Conservation (phyloP, 2,113 vertebrate genomes). For the Rhineura floridana region DNA sequence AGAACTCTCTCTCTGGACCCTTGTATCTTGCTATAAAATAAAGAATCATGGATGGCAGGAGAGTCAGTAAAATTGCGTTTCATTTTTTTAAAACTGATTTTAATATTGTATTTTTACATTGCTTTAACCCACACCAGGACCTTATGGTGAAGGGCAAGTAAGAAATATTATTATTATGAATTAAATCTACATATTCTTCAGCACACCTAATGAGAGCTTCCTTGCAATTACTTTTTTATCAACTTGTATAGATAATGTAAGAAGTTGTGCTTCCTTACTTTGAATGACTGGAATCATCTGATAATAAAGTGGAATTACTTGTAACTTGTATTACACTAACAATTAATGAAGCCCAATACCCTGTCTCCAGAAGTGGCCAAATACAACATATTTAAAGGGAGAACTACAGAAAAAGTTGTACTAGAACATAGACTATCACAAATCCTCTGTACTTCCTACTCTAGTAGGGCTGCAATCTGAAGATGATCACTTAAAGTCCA, state of each 20-base stretch:
- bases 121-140: too few relatives aligned
- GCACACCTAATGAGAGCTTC: background rate
- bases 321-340: background rate
- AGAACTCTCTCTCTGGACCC: background rate
- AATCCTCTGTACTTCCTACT: background rate
- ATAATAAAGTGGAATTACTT: background rate
- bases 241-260: background rate
- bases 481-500: background rate
- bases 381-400: background rate
- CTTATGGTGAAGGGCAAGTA: too few relatives aligned
- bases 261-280: background rate
- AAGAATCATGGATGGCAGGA: background rate
- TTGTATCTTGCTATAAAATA: background rate
- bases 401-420: background rate
- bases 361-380: background rate
- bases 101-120: too few relatives aligned
- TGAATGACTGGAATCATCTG: background rate
- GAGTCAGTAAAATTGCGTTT: background rate
- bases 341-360: background rate
- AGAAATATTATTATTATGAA: too few relatives aligned
- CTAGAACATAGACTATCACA: background rate
- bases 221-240: background rate
- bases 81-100: too few relatives aligned
- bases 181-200: background rate
- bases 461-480: background rate